These are phyloP conservation scores for Cataglyphis altisquamis DNA, from an alignment of 2,888 invertebrate species.

Conservation along the genomic window DNA sequence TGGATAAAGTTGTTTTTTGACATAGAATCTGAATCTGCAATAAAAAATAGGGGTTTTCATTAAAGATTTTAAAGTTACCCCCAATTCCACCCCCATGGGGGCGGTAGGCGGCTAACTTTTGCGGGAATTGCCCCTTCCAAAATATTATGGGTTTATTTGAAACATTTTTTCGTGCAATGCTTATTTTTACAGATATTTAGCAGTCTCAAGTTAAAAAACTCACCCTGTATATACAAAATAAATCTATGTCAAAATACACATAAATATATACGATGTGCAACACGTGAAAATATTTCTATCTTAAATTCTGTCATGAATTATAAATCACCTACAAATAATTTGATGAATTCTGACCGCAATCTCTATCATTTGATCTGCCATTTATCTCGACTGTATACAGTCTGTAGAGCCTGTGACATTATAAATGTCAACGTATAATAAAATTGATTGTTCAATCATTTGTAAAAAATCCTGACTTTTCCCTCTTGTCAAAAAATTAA, in stretches of 20 bases:
- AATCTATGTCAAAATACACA: not conserved
- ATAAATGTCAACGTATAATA: not conserved
- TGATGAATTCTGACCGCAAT: not conserved
- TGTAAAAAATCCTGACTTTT: not conserved
- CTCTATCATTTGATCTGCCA: not conserved
- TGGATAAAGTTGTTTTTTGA: too few relatives aligned
- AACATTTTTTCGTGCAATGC: too few relatives aligned
- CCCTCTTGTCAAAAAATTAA: not conserved
- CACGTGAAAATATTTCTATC: not conserved
- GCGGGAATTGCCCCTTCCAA: too few relatives aligned
- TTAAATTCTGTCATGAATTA: not conserved
- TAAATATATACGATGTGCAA: not conserved
- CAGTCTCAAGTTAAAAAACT: too few relatives aligned
- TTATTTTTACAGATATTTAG: too few relatives aligned
- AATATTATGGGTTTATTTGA: too few relatives aligned
- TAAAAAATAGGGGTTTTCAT: too few relatives aligned
- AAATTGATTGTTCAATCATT: not conserved
- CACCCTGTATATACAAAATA: too few relatives aligned
- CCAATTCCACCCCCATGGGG: too few relatives aligned
- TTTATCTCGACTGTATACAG: not conserved
- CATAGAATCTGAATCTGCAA: too few relatives aligned
- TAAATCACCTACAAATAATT: not conserved
- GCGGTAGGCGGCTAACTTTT: too few relatives aligned
- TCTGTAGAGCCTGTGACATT: not conserved
- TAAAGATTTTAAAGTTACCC: too few relatives aligned